Percentiles rank a stretch among this genome's conserved stretches.
Evolutionary conservation across 2,888 invertebrate genomes (phyloP).

Genomic region (Junonia oenone): DNA sequence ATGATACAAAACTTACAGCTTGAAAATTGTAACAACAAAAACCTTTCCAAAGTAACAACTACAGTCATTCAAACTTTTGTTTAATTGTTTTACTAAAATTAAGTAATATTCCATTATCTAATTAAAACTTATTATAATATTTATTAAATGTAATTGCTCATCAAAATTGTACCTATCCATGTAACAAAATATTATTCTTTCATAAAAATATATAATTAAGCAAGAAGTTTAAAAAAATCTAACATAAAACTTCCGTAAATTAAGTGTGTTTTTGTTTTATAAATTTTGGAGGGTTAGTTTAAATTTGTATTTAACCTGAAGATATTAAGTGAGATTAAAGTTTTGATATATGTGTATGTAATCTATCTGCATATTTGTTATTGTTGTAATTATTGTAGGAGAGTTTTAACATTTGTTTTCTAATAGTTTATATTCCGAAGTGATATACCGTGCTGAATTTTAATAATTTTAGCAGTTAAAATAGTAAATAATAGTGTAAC

Average conservation of each 20-base stretch:
- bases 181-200: slow-evolving; percentile 53
- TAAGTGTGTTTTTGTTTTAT: slow-evolving; percentile 39
- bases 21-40: not conserved
- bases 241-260: slow-evolving; percentile 11
- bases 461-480: slow-evolving; percentile 46
- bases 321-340: slow-evolving; percentile 72
- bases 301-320: slow-evolving; percentile 43
- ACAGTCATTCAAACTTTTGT: slow-evolving; percentile 34
- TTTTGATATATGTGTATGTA: slow-evolving; percentile 59
- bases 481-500: slow-evolving; percentile 38
- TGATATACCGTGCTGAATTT: slow-evolving; percentile 52
- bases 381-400: slow-evolving; percentile 77
- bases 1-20: not conserved
- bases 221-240: slow-evolving; percentile 5
- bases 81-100: slow-evolving; percentile 60
- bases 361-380: slow-evolving; percentile 67
- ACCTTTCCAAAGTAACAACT: slow-evolving; percentile 16
- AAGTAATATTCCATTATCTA: slow-evolving; percentile 76
- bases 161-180: slow-evolving; percentile 65
- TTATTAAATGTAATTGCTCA: slow-evolving; percentile 71
- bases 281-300: slow-evolving; percentile 48
- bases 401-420: slow-evolving; percentile 74
- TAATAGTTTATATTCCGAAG: slow-evolving; percentile 57
- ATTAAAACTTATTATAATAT: slow-evolving; percentile 66
- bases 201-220: slow-evolving; percentile 30